These are phyloP conservation scores for Fringilla coelebs DNA, from an alignment of 2,797 vertebrate species.

Conservation along the genomic window DNA sequence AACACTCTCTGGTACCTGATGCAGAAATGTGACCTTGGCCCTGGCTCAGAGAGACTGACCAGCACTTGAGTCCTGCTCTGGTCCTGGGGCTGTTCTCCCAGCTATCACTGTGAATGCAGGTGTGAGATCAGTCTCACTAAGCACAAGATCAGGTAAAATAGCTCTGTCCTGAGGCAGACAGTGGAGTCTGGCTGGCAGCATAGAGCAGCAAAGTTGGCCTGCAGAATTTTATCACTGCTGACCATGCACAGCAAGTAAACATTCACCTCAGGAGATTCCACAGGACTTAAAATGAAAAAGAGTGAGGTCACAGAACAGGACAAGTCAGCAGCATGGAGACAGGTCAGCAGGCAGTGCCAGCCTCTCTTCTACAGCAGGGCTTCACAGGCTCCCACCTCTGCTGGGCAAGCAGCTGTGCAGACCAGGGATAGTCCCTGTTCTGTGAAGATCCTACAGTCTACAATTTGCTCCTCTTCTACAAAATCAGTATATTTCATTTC, in stretches of 20 bases:
- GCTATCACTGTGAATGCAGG: not conserved
- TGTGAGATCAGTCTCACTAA: not conserved
- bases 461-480: not conserved
- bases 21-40: not conserved
- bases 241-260: not conserved
- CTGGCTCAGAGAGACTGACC: not conserved
- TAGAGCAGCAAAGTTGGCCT: not conserved
- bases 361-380: not conserved
- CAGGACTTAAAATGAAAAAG: not conserved
- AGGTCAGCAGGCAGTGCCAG: not conserved
- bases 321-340: not conserved
- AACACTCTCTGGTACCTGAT: not conserved
- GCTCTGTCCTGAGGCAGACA: not conserved
- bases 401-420: not conserved
- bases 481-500: not conserved
- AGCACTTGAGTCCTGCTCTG: not conserved
- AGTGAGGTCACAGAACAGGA: not conserved
- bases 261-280: not conserved
- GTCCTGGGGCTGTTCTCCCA: not conserved
- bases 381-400: not conserved
- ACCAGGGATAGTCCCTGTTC: not conserved
- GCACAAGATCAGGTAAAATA: not conserved
- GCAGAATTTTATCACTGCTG: not conserved
- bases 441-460: not conserved
- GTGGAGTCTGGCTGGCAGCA: not conserved